A percentile compares a stretch with the other conserved stretches of the same genome.
Conservation (phyloP, 2,888 invertebrate genomes). For the Dolichomitus sp. region DNA sequence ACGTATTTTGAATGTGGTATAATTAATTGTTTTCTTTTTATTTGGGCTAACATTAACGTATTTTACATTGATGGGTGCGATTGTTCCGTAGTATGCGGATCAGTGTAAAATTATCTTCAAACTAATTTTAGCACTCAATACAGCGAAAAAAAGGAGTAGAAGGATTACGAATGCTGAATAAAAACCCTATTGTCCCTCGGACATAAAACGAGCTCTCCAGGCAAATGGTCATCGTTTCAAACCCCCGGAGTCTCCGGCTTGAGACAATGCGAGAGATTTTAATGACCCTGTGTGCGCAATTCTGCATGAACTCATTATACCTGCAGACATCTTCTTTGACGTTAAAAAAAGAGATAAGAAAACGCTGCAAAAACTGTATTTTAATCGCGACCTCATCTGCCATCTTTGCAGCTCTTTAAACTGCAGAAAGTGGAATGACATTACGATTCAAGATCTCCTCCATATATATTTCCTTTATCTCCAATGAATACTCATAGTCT, state of each 20-base stretch:
- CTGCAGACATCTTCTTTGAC: slow-evolving; percentile 43
- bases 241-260: slow-evolving; percentile 38
- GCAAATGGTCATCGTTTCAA: slow-evolving; percentile 47
- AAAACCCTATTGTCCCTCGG: slow-evolving; percentile 50
- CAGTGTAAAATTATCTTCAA: slow-evolving; percentile 12
- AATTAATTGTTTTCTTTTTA: no score
- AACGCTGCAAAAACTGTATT: slow-evolving; percentile 20
- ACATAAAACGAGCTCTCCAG: slow-evolving; percentile 60
- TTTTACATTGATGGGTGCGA: background rate
- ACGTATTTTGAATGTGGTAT: no score
- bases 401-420: slow-evolving; percentile 23
- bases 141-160: slow-evolving; percentile 7
- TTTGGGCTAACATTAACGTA: background rate
- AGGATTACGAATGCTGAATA: slow-evolving; percentile 45
- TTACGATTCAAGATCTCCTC: slow-evolving; percentile 25
- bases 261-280: slow-evolving; percentile 63
- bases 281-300: slow-evolving; percentile 57
- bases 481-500: slow-evolving; percentile 17
- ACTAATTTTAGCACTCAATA: slow-evolving; percentile 32
- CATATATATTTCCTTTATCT: slow-evolving; percentile 2
- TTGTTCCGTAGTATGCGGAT: background rate
- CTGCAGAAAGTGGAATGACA: slow-evolving; percentile 38
- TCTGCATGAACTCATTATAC: slow-evolving; percentile 51
- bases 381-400: slow-evolving; percentile 1
- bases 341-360: slow-evolving; percentile 32